Conservation (phyloP, 2,888 invertebrate genomes). For the Sericinus montela region DNA sequence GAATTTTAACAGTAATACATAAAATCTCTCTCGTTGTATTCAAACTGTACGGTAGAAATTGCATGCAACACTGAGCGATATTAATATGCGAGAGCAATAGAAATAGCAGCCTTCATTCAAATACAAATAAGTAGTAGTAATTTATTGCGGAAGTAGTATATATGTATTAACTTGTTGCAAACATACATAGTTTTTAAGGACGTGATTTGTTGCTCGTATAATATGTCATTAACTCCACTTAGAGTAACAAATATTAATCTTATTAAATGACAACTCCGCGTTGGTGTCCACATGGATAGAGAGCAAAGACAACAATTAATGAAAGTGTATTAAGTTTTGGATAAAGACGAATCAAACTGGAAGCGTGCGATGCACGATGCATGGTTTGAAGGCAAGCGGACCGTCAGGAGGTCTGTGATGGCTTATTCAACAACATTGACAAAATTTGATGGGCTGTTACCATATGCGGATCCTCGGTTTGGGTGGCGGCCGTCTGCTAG, state of each 20-base stretch:
- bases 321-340: conserved; percentile 16
- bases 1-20: not conserved
- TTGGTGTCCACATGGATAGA: not conserved
- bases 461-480: conserved; percentile 95
- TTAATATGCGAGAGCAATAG: conserved; percentile 25
- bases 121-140: not conserved
- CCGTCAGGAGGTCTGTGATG: conserved; percentile 63
- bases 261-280: not conserved
- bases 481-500: conserved; percentile 88
- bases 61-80: conserved; percentile 58
- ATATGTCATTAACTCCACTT: not conserved
- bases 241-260: conserved; percentile 3
- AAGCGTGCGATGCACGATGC: conserved; percentile 73
- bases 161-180: not conserved
- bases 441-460: conserved; percentile 79
- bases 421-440: conserved; percentile 60
- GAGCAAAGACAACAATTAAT: not conserved
- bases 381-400: conserved; percentile 56
- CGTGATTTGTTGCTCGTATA: conserved; percentile 3
- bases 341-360: conserved; percentile 35
- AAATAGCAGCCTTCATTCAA: conserved; percentile 7
- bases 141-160: conserved; percentile 3
- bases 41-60: conserved; percentile 22
- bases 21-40: not conserved
- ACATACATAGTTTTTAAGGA: not conserved